Evolutionary conservation across 2,797 vertebrate genomes (phyloP).

Genomic region (Glossophaga mutica): DNA sequence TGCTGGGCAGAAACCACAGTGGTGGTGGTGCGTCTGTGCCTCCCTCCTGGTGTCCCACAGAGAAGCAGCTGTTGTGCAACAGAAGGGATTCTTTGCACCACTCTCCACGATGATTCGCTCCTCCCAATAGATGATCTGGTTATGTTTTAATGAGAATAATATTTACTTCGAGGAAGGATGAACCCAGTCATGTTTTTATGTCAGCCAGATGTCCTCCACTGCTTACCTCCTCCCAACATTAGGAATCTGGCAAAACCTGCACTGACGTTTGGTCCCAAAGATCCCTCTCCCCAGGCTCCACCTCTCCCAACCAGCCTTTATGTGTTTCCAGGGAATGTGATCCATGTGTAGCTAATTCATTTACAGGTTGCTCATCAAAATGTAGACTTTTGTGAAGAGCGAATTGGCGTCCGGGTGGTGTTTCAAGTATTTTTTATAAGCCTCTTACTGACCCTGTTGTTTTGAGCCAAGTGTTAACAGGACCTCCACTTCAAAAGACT

Average conservation of each 20-base stretch:
- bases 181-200: background rate
- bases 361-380: constrained; percentile 32
- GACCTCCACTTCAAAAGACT: constrained; percentile 2
- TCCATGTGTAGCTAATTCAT: constrained; percentile 37
- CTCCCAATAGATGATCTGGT: background rate
- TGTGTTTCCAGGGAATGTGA: constrained; percentile 28
- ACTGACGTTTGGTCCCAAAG: background rate
- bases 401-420: background rate
- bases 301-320: background rate
- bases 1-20: background rate
- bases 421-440: constrained; percentile 1
- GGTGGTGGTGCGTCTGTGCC: background rate
- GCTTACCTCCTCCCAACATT: background rate
- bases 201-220: constrained; percentile 29
- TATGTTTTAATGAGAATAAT: constrained; percentile 34
- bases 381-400: constrained; percentile 27
- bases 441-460: background rate
- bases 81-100: rapidly evolving
- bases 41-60: background rate
- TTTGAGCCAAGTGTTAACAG: background rate
- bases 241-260: background rate
- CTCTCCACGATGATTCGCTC: background rate
- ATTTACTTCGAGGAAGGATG: constrained; percentile 20
- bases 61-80: background rate
- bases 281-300: background rate